Evolutionary conservation across 2,797 vertebrate genomes (phyloP).

Genomic region (Lithobates sylvaticus): DNA sequence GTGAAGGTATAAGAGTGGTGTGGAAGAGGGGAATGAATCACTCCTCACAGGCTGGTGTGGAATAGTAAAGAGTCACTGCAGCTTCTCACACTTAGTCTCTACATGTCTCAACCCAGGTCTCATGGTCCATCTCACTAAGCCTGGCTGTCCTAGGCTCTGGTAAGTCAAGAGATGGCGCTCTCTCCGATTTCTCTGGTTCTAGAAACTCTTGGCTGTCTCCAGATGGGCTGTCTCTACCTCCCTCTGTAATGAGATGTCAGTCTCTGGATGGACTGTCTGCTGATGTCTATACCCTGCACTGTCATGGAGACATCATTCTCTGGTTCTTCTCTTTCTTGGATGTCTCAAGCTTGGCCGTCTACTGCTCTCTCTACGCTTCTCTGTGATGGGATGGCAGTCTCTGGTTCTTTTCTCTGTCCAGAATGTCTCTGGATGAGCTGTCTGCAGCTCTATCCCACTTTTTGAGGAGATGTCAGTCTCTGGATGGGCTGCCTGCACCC

Average conservation of each 20-base stretch:
- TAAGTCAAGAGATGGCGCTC: too few relatives aligned
- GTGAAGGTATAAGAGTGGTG: not conserved
- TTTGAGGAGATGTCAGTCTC: not conserved
- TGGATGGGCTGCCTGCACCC: too few relatives aligned
- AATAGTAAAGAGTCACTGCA: conserved; percentile 8
- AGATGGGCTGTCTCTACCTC: not conserved
- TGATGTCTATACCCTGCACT: too few relatives aligned
- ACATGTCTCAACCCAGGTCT: not conserved
- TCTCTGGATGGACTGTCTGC: too few relatives aligned
- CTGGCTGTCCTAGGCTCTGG: not conserved
- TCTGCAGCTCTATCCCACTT: too few relatives aligned
- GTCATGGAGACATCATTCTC: not conserved
- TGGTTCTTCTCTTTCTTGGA: too few relatives aligned
- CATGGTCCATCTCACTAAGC: not conserved
- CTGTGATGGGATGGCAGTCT: too few relatives aligned
- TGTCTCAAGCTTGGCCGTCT: too few relatives aligned
- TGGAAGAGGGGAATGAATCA: not conserved
- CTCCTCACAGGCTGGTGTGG: conserved; percentile 4
- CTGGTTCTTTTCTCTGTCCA: too few relatives aligned
- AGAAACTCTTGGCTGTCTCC: not conserved
- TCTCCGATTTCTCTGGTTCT: not conserved
- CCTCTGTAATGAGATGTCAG: too few relatives aligned
- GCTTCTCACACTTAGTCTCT: conserved; percentile 15
- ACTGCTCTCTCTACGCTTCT: too few relatives aligned
- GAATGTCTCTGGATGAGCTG: too few relatives aligned